Evolutionary conservation across 2,888 invertebrate species (phyloP).

Genomic region (Sarcophaga caerulescens): DNA sequence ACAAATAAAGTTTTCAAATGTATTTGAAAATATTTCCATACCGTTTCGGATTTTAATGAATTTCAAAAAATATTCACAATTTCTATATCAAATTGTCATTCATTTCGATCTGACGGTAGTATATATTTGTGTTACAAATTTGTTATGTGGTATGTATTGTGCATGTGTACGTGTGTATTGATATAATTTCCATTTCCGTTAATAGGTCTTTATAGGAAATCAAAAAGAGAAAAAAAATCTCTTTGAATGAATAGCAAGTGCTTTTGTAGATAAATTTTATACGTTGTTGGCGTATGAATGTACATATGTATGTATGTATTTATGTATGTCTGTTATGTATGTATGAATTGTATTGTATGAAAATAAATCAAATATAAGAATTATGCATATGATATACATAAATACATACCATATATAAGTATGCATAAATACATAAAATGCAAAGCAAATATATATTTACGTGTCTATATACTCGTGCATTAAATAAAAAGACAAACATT

Average conservation of each 20-base stretch:
- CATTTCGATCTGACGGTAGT: not conserved
- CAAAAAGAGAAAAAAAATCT: slow-evolving; percentile 6
- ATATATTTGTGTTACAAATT: not conserved
- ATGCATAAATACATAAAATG: too few species aligned
- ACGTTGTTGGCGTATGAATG: not conserved
- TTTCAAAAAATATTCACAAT: not conserved
- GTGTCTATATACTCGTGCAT: not conserved
- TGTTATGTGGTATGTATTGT: too few species aligned
- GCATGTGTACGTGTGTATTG: not conserved
- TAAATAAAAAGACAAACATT: not conserved
- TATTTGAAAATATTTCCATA: not conserved
- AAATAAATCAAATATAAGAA: too few species aligned
- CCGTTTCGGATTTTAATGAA: not conserved
- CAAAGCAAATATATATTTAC: not conserved
- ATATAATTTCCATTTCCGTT: slow-evolving; percentile 49
- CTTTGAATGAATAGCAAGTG: not conserved
- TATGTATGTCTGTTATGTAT: too few species aligned
- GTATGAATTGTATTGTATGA: too few species aligned
- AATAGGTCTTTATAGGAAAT: not conserved
- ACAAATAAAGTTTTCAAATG: too few species aligned
- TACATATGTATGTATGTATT: not conserved
- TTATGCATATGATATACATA: too few species aligned
- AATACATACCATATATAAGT: too few species aligned
- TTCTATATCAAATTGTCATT: not conserved
- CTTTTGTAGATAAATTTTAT: not conserved